A percentile compares a stretch with the other conserved stretches of the same genome.
Conservation (phyloP, 2,888 invertebrate genomes). For the Chloroclystis v-ata region DNA sequence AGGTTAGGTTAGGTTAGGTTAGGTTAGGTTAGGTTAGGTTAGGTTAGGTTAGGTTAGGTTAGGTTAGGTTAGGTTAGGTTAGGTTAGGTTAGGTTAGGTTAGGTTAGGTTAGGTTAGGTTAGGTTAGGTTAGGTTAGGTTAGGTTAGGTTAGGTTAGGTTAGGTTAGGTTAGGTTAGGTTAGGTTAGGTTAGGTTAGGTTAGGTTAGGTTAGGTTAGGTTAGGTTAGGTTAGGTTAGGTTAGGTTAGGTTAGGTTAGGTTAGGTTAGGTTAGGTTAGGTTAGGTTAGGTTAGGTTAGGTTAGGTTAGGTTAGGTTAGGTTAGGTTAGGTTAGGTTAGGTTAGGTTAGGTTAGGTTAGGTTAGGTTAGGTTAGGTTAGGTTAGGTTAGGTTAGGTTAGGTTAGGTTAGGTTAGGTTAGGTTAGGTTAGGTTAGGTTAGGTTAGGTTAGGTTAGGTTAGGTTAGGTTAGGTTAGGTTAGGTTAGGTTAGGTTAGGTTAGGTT, state of each 20-base stretch:
- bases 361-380: constrained; percentile 18
- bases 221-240: constrained; percentile 11
- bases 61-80: constrained; percentile 18
- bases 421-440: constrained; percentile 26
- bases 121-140: constrained; percentile 22
- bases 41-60: constrained; percentile 19
- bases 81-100: constrained; percentile 8
- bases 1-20: constrained; percentile 3
- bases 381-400: constrained; percentile 24
- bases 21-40: constrained; percentile 11
- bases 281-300: constrained; percentile 23
- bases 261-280: constrained; percentile 12
- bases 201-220: constrained; percentile 12
- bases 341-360: constrained; percentile 26
- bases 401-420: constrained; percentile 27
- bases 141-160: constrained; percentile 19
- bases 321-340: constrained; percentile 22
- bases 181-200: constrained; percentile 20
- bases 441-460: constrained; percentile 19
- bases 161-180: constrained; percentile 17
- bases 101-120: constrained; percentile 2
- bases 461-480: constrained; percentile 17
- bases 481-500: constrained; percentile 3
- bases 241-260: constrained; percentile 9
- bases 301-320: constrained; percentile 26